Conservation (phyloP, 2,797 vertebrate species). For the Corythornis leucogaster region DNA sequence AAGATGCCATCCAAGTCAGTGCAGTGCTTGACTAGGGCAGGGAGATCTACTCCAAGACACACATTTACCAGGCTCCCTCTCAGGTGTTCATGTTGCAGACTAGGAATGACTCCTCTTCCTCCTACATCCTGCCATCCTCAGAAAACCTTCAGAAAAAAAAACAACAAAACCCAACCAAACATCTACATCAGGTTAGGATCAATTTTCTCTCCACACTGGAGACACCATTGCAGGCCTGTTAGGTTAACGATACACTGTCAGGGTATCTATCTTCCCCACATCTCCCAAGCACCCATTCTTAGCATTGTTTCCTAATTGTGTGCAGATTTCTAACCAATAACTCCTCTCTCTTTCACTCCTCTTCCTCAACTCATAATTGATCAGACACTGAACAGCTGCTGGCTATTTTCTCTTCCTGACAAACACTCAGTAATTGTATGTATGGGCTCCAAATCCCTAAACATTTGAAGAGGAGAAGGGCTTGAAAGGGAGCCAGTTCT, state of each 20-base stretch:
- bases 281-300: background rate
- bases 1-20: background rate
- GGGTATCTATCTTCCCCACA: background rate
- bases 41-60: background rate
- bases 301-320: slow-evolving; percentile 33
- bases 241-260: rapidly evolving
- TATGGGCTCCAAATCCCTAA: slow-evolving; percentile 68
- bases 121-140: background rate
- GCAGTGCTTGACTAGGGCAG: background rate
- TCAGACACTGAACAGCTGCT: slow-evolving; percentile 68
- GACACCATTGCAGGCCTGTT: background rate
- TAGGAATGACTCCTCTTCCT: background rate
- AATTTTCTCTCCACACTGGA: background rate
- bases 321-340: slow-evolving; percentile 37
- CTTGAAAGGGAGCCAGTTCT: slow-evolving; percentile 65
- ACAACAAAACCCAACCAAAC: background rate
- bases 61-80: background rate
- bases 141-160: background rate
- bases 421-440: slow-evolving; percentile 58
- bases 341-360: background rate
- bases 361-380: slow-evolving; percentile 62
- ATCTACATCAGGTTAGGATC: background rate
- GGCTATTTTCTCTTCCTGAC: slow-evolving; percentile 67
- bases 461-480: slow-evolving; percentile 61
- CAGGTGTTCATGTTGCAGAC: background rate